phyloP scores from a whole-genome alignment of 2,888 invertebrate species.

The Epinotia ramella region DNA sequence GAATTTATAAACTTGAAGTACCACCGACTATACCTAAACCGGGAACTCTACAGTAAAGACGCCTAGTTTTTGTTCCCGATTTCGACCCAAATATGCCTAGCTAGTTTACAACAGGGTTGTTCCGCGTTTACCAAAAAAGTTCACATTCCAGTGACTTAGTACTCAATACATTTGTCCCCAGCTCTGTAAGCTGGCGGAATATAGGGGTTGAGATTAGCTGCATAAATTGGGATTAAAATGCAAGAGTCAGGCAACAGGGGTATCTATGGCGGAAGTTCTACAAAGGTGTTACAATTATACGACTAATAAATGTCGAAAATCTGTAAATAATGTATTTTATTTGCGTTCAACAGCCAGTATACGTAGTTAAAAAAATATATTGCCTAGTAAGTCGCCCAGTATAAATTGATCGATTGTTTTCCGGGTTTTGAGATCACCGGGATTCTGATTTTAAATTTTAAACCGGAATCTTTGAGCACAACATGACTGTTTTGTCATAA shows the following conservation, averaged over 20 bases:
- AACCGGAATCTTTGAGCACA: too few relatives aligned
- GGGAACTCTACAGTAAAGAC: too few relatives aligned
- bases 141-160: background rate
- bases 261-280: background rate
- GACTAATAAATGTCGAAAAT: conserved; percentile 13
- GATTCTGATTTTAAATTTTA: too few relatives aligned
- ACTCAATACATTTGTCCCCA: background rate
- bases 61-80: too few relatives aligned
- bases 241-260: background rate
- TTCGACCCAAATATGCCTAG: too few relatives aligned
- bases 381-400: too few relatives aligned
- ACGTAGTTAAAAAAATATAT: background rate
- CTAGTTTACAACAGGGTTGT: background rate
- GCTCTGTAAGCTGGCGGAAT: background rate
- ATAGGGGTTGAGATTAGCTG: conserved; percentile 30
- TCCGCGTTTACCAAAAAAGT: background rate
- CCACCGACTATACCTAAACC: too few relatives aligned
- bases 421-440: too few relatives aligned
- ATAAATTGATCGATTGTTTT: too few relatives aligned
- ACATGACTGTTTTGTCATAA: too few relatives aligned
- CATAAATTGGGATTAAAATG: conserved; percentile 31
- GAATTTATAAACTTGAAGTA: too few relatives aligned
- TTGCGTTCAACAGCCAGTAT: background rate
- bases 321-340: conserved; percentile 6
- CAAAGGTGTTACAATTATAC: background rate